These are phyloP conservation scores for Pachliopta kotzebuea DNA, from an alignment of 2,888 invertebrate species.

Conservation along the genomic window DNA sequence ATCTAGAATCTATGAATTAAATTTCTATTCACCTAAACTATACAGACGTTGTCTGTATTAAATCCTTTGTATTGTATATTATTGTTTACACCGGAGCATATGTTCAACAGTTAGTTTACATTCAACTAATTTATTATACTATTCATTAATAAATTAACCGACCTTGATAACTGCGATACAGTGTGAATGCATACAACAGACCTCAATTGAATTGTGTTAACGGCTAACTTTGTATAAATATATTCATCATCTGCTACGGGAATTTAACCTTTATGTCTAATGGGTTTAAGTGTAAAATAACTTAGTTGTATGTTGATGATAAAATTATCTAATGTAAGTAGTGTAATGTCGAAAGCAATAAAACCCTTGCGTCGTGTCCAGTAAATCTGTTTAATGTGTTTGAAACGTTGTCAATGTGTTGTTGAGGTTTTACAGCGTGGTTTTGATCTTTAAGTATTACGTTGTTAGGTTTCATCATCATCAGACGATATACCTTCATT, in stretches of 20 bases:
- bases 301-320: background rate
- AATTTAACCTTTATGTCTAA: background rate
- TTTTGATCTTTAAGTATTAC: too few relatives aligned
- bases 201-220: background rate
- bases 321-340: background rate
- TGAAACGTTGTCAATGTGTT: slow-evolving; percentile 2
- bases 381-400: slow-evolving; percentile 16
- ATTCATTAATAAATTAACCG: slow-evolving; percentile 3
- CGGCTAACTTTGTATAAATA: background rate
- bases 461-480: too few relatives aligned
- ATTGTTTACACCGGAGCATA: background rate
- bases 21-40: too few relatives aligned
- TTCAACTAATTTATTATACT: slow-evolving; percentile 6
- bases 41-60: too few relatives aligned
- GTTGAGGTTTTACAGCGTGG: too few relatives aligned
- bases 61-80: slow-evolving; percentile 8
- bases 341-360: background rate
- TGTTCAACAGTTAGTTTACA: slow-evolving; percentile 11
- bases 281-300: background rate
- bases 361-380: background rate
- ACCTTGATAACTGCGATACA: background rate
- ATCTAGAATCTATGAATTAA: too few relatives aligned
- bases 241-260: background rate
- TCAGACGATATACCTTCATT: too few relatives aligned
- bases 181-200: background rate